Base-by-base conservation (phyloP, 2,797 vertebrate species). In the Trachops cirrhosus region DNA sequence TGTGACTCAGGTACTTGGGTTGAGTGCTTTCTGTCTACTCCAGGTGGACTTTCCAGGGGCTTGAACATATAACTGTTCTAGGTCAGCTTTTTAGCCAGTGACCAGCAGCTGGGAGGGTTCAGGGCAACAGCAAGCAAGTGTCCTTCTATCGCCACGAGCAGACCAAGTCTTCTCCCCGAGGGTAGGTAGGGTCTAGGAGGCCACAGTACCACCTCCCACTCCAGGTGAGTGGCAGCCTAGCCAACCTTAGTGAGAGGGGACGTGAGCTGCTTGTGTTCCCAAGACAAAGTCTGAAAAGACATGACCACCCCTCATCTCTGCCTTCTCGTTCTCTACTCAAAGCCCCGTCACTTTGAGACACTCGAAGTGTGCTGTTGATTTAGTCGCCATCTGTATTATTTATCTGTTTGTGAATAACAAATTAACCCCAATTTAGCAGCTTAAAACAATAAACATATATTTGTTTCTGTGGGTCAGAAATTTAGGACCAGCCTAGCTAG, bases 381-480 rank as follows among this genome's bases (percentile, higher is more conserved):
- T 54, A 62, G 62, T 75, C 8, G n/a, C 15, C 10, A 14, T 48
- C 22, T 87, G 14, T 41, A 26, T 54, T 48, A 34, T 5, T 52
- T 71, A 74, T 68, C 68, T 91, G 11, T 62, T 32, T 4, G 3
- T 57, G 7, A 14, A 62, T 62, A 29, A 71, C 8, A 87, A 91
- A 67, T 82, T 34, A 59, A 21, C 9, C n/a, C 8, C 50, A 52
- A 79, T 18, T 71, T 62, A 54, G 16, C 22, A 84, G 71, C 34
- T 95, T 80, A 67, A 94, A 94, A 37, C 14, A 26, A 54, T 62
- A 19, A 90, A 32, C 29, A 54, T 52, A 29, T 54, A 74, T 87
- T 73, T 16, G n/a, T 82, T 82, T 91, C 18, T 52, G 1, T 88
- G 73, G 24, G 29, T 89, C n/a, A n/a, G 73, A 84, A 48, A 64